phyloP scores from a whole-genome alignment of 1,140 invertebrate genomes.

The Calliopsis andreniformis region DNA sequence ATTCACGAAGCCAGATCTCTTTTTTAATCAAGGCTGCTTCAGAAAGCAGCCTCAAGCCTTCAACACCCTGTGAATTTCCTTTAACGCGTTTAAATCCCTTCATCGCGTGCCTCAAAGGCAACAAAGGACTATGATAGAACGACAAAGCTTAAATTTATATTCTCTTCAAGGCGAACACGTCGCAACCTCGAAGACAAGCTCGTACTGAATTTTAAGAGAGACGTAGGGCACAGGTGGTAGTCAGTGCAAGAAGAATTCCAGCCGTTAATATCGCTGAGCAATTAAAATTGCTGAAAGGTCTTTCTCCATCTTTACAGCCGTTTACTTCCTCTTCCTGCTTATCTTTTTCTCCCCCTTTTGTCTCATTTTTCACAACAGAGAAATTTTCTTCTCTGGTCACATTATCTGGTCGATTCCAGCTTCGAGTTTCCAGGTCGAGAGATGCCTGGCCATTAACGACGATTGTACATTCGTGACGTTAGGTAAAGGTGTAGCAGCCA shows the following conservation, averaged over 20 bases:
- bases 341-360: background rate
- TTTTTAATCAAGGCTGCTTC: background rate
- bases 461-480: conserved; percentile 41
- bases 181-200: background rate
- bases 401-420: conserved; percentile 17
- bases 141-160: background rate
- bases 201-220: background rate
- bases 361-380: background rate
- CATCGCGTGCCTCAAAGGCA: background rate
- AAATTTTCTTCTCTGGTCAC: conserved; percentile 34
- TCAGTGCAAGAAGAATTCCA: conserved; percentile 9
- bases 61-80: background rate
- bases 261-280: conserved; percentile 36
- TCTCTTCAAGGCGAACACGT: conserved; percentile 3
- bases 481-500: conserved; percentile 23
- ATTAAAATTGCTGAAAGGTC: conserved; percentile 29
- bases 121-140: too few species aligned
- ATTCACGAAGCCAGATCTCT: background rate
- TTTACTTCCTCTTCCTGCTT: too few species aligned
- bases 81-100: background rate
- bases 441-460: conserved; percentile 55
- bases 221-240: background rate
- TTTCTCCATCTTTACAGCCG: too few species aligned
- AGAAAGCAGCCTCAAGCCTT: background rate
- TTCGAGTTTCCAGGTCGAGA: conserved; percentile 51